These are phyloP conservation scores for Apaloderma vittatum DNA, from an alignment of 2,113 vertebrate species.

Conservation along the genomic window DNA sequence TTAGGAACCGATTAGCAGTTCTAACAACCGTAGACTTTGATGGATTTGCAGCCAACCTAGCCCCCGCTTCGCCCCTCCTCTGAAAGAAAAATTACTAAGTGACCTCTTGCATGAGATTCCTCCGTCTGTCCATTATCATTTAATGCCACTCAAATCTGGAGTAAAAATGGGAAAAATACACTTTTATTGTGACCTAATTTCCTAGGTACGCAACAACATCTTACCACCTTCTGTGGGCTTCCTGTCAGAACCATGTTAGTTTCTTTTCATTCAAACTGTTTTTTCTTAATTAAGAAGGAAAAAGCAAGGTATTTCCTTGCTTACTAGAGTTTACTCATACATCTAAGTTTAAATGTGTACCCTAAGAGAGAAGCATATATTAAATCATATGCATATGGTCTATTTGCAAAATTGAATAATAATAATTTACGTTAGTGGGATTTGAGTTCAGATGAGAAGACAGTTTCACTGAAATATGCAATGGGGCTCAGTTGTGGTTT, in stretches of 20 bases:
- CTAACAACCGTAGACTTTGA: conserved; percentile 59
- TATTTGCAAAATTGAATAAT: not conserved
- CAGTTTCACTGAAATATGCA: not conserved
- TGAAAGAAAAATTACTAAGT: not conserved
- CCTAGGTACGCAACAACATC: not conserved
- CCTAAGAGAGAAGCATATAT: not conserved
- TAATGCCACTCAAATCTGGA: not conserved
- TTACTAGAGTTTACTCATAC: not conserved
- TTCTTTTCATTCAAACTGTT: not conserved
- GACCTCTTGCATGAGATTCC: conserved; percentile 45
- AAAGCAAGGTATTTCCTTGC: not conserved
- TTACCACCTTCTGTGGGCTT: not conserved
- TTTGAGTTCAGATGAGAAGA: not conserved
- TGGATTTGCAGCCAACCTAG: conserved; percentile 65
- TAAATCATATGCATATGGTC: fast-evolving
- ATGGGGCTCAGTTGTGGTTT: not conserved
- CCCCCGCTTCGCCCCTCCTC: too few relatives aligned
- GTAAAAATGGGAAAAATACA: not conserved
- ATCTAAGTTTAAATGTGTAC: not conserved
- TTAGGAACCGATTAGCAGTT: conserved; percentile 77
- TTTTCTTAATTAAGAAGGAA: not conserved
- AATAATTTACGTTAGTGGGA: not conserved
- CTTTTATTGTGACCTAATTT: not conserved
- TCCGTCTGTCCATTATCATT: conserved; percentile 41
- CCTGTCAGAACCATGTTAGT: fast-evolving